Conservation (phyloP, 1,140 invertebrate species). For the Eupeodes corollae region DNA sequence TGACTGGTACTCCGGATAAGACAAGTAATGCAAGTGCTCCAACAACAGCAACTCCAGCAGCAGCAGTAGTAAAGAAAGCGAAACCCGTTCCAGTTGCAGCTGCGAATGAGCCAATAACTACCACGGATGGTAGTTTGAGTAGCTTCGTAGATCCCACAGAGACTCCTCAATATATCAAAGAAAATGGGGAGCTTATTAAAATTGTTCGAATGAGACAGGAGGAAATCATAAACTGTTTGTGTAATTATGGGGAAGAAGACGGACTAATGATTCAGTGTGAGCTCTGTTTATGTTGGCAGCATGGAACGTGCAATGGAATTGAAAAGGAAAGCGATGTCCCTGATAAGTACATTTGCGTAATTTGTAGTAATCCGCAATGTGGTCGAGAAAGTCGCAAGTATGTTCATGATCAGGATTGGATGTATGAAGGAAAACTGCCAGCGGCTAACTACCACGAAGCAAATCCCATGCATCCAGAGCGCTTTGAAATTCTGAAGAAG, state of each 20-base stretch:
- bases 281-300: conserved; percentile 88
- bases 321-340: conserved; percentile 69
- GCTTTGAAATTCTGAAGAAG: conserved; percentile 45
- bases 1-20: conserved; percentile 14
- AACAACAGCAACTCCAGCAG: conserved; percentile 9
- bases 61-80: neutral
- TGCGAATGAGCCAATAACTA: conserved; percentile 7
- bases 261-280: conserved; percentile 94
- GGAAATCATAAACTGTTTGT: conserved; percentile 82
- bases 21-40: conserved; percentile 1
- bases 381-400: conserved; percentile 60
- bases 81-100: no score
- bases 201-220: conserved; percentile 55
- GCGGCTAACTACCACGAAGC: conserved; percentile 39
- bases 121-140: conserved; percentile 4
- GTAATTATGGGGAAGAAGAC: conserved; percentile 71
- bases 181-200: conserved; percentile 51
- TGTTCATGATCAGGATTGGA: conserved; percentile 76
- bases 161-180: conserved; percentile 37
- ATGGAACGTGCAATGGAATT: conserved; percentile 77
- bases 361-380: conserved; percentile 67
- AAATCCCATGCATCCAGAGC: conserved; percentile 31
- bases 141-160: conserved; percentile 5
- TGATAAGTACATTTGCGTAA: conserved; percentile 80
- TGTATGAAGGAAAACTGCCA: conserved; percentile 69